Conservation (phyloP, 2,888 invertebrate genomes). For the Pterostichus madidus region DNA sequence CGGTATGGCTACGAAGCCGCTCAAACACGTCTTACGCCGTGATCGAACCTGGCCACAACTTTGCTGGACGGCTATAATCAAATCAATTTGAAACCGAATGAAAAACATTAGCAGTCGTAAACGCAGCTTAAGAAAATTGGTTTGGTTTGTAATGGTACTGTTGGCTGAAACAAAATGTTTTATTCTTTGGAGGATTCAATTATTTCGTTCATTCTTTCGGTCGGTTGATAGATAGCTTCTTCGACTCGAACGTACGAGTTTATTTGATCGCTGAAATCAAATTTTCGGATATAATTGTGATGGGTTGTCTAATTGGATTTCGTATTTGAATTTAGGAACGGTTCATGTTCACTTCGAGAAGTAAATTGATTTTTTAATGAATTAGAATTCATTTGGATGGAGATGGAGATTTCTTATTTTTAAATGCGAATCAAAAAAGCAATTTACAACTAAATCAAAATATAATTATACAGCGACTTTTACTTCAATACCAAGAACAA, state of each 20-base stretch:
- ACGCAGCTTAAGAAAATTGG: slow-evolving; percentile 65
- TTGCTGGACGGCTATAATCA: slow-evolving; percentile 61
- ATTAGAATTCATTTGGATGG: slow-evolving; percentile 22
- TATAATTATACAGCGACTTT: slow-evolving; percentile 11
- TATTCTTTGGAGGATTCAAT: slow-evolving; percentile 51
- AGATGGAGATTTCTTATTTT: slow-evolving; percentile 28
- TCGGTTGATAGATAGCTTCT: slow-evolving; percentile 11
- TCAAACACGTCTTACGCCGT: not conserved
- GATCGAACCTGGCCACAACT: slow-evolving; percentile 3
- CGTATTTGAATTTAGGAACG: slow-evolving; percentile 17
- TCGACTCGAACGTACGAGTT: slow-evolving; percentile 19
- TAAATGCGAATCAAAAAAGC: slow-evolving; percentile 16
- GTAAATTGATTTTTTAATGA: slow-evolving; percentile 40
- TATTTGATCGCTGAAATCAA: slow-evolving; percentile 42
- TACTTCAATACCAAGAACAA: slow-evolving; percentile 30
- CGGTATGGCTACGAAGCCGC: slow-evolving; percentile 71
- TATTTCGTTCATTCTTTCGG: slow-evolving; percentile 37
- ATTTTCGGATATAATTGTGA: slow-evolving; percentile 49
- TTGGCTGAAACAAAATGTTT: slow-evolving; percentile 39
- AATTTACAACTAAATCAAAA: slow-evolving; percentile 17
- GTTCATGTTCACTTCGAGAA: not conserved
- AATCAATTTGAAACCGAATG: slow-evolving; percentile 67
- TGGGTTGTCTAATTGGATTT: slow-evolving; percentile 39
- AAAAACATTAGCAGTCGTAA: slow-evolving; percentile 64
- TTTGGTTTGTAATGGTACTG: slow-evolving; percentile 54